Percentiles rank a stretch among this genome's conserved stretches.
phyloP scores from a whole-genome alignment of 2,113 vertebrate species.

The Narcine bancroftii region DNA sequence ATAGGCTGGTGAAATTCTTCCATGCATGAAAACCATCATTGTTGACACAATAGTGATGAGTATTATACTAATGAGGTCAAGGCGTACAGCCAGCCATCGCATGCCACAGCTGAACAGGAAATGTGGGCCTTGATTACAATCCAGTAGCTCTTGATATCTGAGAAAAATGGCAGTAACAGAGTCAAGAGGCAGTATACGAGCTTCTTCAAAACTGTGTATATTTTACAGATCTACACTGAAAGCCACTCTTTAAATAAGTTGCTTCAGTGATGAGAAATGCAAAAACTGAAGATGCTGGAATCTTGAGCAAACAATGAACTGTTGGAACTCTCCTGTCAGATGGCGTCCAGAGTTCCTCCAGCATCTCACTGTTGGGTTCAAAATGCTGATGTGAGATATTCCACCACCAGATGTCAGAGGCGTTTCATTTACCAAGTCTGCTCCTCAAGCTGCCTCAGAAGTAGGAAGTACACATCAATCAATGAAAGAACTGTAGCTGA shows the following conservation, averaged over 20 bases:
- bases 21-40: constrained; percentile 65
- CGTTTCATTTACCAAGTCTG: neutral
- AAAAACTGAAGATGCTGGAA: no score
- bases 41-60: constrained; percentile 61
- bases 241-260: no score
- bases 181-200: neutral
- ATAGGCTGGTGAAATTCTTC: constrained; percentile 62
- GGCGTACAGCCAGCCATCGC: constrained; percentile 66
- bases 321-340: no score
- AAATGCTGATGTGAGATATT: neutral
- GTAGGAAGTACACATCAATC: neutral
- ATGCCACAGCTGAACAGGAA: constrained; percentile 67
- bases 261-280: no score
- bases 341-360: no score
- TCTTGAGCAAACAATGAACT: no score
- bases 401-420: constrained; percentile 13
- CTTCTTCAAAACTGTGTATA: neutral
- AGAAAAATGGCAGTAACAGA: constrained; percentile 19
- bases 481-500: neutral
- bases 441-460: neutral
- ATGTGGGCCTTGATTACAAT: constrained; percentile 64
- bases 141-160: constrained; percentile 65
- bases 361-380: no score
- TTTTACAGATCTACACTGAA: neutral
- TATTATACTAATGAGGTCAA: constrained; percentile 66